Base-by-base conservation (phyloP, 2,888 invertebrate genomes). In the Pyralis farinalis region DNA sequence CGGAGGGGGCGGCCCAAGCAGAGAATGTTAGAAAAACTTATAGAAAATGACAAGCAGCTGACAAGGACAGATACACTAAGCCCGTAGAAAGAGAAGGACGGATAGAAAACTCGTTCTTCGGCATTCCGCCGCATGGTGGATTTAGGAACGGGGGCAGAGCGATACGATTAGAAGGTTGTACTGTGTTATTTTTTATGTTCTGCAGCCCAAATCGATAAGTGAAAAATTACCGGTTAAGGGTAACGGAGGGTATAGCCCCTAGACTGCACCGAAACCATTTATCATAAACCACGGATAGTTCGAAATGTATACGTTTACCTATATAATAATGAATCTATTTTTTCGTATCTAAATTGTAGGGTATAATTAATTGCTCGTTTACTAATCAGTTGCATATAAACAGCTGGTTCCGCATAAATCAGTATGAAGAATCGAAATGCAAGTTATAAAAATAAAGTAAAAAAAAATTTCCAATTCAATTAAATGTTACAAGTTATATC, bases 21-120 rank as follows among this genome's bases (percentile, higher is more conserved):
- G 82, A 78, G 85, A 83, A 80, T 77, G 84, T 85, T 86, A 87
- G 88, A 88, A 88, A 88, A 88, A 86, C 85, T 87, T 85, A 87
- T 85, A 87, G 87, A 87, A 87, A 87, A 88, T 87, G 88, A 88
- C 87, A 87, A 84, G 85, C 76, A 64, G 61, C 72, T 63, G 87
- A 88, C 73, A 78, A 69, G 70, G 87, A 87, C 74, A 63, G 85
- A 59, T 61, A 71, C 56, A 80, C 58, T 55, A 61, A 62, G 62
- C 63, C 70, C 71, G 70, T 82, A 79, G 70, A 76, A 63, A 63
- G 83, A 86, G 66, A 66, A 65, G 68, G 88, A 88, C 71, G 70
- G 84, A 78, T 75, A 80, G 74, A 78, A 78, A 88, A 88, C 88
- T 84, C 70, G 88, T 87, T 84, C 76, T 75, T 71, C 88, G 69